Base-by-base conservation (phyloP, 2,888 invertebrate species). In the Xanthostigma xanthostigma region DNA sequence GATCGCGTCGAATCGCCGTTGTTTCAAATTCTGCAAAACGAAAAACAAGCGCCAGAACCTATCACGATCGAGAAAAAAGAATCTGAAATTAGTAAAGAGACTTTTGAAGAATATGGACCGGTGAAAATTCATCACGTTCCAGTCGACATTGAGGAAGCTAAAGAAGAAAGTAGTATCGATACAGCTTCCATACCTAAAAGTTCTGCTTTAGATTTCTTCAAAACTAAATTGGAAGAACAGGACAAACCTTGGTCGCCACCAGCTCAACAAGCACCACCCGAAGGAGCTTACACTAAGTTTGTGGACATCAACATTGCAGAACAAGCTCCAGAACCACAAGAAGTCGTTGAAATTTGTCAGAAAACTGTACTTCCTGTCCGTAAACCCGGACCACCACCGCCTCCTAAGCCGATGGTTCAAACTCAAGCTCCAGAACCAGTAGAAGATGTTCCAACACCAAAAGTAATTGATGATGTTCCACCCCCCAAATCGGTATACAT, bases 191-290 rank as follows among this genome's bases (percentile, higher is more conserved):
- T 81, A 51, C 73, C 77, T 8, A 80, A 76, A 55, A 72, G 78
- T 53, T 76, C 77, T 47, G 80, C 81, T 2, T 66, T 79, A 43
- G 78, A 78, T 56, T 82, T 76, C 60, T 81, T 81, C 57, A 78
- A 79, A 50, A 75, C 74, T 12, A 75, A 79, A 61, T 75, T 81
- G 40, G 72, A 72, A 38, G 60, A 63, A 11, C 53, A 56, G 9
- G 62, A 64, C 52, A 52, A 56, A 14, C 57, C 58, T 10, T 59
- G 57, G 53, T 61, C 60, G n/a, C 59, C 59, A 44, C 62, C 58
- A 9, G 60, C 65, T 42, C 64, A 62, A 53, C 59, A 62, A 39
- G 68, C 67, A 48, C 27, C 27, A 27, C 27, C 27, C 6, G 27
- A 27, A 27, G 27, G 27, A 27, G 60, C 66, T 49, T 71, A 68